Base-by-base conservation (phyloP, 1,140 invertebrate genomes). In the Myzus persicae region DNA sequence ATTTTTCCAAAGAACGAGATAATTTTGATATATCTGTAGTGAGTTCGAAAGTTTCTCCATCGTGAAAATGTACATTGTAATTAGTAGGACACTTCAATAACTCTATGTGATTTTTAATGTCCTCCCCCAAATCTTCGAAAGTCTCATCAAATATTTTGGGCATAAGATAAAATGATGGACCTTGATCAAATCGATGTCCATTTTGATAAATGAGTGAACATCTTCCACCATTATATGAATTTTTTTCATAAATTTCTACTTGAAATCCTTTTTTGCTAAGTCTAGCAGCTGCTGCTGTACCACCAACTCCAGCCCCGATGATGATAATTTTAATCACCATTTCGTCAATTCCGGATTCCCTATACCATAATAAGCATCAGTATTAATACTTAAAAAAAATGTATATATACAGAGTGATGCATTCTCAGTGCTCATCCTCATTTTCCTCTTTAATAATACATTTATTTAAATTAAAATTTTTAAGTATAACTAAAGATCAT, bases 141-240 rank as follows among this genome's bases (percentile, higher is more conserved):
- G 91, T 93, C 26, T 93, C 91, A 18, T 93, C 91, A 40, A 93
- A 93, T 85, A 93, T 93, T 54, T 93, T 93, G 0, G 91, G 91
- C 91, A 93, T 93, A 2, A 93, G 36, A 31, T 93, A 93, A 11
- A 93, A 54, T 51, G 91, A 93, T n/a, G 91, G 91, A 3, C 91
- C 91, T 84, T 85, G 91, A 93, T 93, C 91, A 85, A 93, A 93
- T 24, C 91, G 44, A 85, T 93, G 91, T 40, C 91, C 91, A n/a
- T 93, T 93, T 14, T 93, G 91, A 31, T 40, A 1, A 31, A 93
- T 84, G 2, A 93, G 18, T 42, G 91, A 93, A 51, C 91, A 93
- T 84, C 91, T 93, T 93, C 91, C 91, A 40, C 91, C 91, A 20
- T 93, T 93, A n/a, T 93, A 93, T n/a, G 91, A 0, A 31, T 93